phyloP scores from a whole-genome alignment of 2,113 vertebrate species.

The Fregata magnificens region DNA sequence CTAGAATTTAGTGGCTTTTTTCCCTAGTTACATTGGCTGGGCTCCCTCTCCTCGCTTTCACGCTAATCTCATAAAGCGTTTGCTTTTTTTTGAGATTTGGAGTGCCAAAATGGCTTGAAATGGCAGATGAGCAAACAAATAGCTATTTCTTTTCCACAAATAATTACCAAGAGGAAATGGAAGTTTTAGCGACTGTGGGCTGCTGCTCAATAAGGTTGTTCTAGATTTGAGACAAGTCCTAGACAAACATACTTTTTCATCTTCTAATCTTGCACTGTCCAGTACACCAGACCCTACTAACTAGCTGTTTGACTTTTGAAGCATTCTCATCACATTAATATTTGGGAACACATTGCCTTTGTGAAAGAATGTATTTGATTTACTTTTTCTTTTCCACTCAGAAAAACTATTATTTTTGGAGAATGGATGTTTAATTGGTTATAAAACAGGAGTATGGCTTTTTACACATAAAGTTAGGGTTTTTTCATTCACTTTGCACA shows the following conservation, averaged over 20 bases:
- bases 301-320: background rate
- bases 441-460: background rate
- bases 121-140: background rate
- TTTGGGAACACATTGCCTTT: background rate
- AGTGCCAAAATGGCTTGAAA: background rate
- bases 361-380: background rate
- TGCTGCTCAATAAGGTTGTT: background rate
- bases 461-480: background rate
- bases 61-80: background rate
- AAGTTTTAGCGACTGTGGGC: background rate
- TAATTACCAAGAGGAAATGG: background rate
- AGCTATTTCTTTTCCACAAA: background rate
- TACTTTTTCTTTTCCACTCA: background rate
- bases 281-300: background rate
- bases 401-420: background rate
- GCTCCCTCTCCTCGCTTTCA: background rate
- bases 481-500: background rate
- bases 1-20: background rate
- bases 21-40: background rate
- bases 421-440: background rate
- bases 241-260: background rate
- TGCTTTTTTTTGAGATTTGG: background rate
- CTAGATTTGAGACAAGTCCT: background rate
- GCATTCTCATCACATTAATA: background rate
- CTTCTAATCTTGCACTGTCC: background rate